These are phyloP conservation scores for Chalcis sispes DNA, from an alignment of 2,888 invertebrate genomes.

Conservation along the genomic window DNA sequence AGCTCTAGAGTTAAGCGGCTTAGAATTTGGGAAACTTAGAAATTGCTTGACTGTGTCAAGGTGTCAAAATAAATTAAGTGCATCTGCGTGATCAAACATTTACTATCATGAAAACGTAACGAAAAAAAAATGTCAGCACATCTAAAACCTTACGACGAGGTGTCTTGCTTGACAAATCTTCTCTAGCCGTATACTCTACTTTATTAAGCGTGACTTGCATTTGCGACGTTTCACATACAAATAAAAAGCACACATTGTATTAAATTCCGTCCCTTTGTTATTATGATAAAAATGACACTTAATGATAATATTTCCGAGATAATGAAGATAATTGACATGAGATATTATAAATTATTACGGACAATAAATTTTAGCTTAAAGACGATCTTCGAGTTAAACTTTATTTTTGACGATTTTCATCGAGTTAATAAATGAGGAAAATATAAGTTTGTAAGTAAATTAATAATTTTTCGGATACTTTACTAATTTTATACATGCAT, in stretches of 20 bases:
- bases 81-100: conserved; percentile 23
- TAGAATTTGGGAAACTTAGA: conserved; percentile 20
- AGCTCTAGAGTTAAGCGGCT: background rate
- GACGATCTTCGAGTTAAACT: too few species aligned
- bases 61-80: conserved; percentile 25
- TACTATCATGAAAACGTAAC: conserved; percentile 15
- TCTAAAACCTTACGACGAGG: background rate
- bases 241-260: background rate
- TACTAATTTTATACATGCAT: too few species aligned
- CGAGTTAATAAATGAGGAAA: too few species aligned
- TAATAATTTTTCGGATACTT: too few species aligned
- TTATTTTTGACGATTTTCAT: too few species aligned
- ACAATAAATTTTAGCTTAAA: too few species aligned
- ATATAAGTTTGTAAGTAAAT: too few species aligned
- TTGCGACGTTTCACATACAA: background rate
- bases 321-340: too few species aligned
- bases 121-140: background rate
- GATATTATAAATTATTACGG: too few species aligned
- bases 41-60: conserved; percentile 19
- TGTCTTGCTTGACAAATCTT: conserved; percentile 15
- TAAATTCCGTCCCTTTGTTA: too few species aligned
- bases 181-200: background rate
- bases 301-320: too few species aligned
- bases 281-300: too few species aligned
- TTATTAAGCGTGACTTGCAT: conserved; percentile 34